Evolutionary conservation across 1,140 invertebrate genomes (phyloP), one percentile per base, ranked within the genome.

Genomic region (Proctacanthus coquilletti): DNA sequence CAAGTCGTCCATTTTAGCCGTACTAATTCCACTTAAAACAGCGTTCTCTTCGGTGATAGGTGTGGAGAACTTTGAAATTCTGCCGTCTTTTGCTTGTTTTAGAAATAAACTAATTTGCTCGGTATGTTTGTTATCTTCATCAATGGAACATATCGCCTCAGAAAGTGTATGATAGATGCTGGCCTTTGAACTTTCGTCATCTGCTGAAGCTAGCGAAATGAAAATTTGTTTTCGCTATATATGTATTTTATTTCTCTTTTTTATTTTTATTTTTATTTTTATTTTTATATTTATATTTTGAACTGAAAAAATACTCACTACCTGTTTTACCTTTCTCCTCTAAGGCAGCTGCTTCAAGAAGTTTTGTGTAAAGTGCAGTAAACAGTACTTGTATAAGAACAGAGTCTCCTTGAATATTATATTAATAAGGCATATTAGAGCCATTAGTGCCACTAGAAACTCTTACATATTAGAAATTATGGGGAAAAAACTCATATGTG

Each of bases 101-200:
- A 78, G 49, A 5, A 82, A 65, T 21, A 65, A 52, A 2, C 72
- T 63, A 33, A 83, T 74, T 46, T 80, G 70, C 35, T 71, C 65
- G 0, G 74, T 77, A 40, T 83, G 77, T 45, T 79, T 80, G 45
- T 79, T 70, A 32, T 79, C 74, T 44, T 80, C 75, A 48, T 83
- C 78, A 20, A 81, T 73, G n/a, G 72, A 75, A 47, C 80, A 84
- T 9, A 84, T 63, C 0, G 75, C 73, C 55, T 85, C 82, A 1
- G 77, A 76, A 1, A 83, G 56, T 0, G 75, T 72, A 11, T 69
- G 61, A 3, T 54, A 68, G 49, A 40, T 66, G 44, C 46, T 58
- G 33, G 43, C 50, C 39, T 51, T 45, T 42, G 0, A 25, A 9
- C n/a, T 25, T 25, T 25, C n/a, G 23, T 9, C n/a, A 25, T 25